A percentile compares a stretch with the other conserved stretches of the same genome.
phyloP scores from a whole-genome alignment of 2,797 vertebrate genomes.

The Siniperca undulata region DNA sequence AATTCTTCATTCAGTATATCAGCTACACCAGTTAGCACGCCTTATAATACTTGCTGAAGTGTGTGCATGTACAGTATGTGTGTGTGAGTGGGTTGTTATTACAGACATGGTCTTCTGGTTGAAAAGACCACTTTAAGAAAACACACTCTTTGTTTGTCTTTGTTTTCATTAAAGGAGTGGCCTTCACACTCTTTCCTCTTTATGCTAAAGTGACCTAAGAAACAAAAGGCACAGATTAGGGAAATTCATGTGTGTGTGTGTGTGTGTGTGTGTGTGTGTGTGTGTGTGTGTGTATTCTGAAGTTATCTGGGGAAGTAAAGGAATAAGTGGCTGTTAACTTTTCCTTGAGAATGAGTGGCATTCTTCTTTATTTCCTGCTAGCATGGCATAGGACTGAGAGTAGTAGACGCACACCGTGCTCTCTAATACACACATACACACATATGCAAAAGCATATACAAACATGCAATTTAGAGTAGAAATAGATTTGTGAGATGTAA shows the following conservation, averaged over 20 bases:
- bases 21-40: slow-evolving; percentile 61
- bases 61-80: slow-evolving; percentile 18
- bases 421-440: slow-evolving; percentile 16
- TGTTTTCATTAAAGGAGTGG: slow-evolving; percentile 19
- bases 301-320: slow-evolving; percentile 71
- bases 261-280: slow-evolving; percentile 24
- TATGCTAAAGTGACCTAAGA: slow-evolving; percentile 23
- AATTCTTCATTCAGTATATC: slow-evolving; percentile 76
- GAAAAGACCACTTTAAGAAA: slow-evolving; percentile 61
- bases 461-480: neutral
- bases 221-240: slow-evolving; percentile 55
- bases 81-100: slow-evolving; percentile 49
- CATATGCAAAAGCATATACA: slow-evolving; percentile 36
- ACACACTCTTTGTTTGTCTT: slow-evolving; percentile 50
- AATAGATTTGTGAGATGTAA: neutral
- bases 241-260: slow-evolving; percentile 15
- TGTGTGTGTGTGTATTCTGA: slow-evolving; percentile 33
- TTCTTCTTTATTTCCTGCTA: slow-evolving; percentile 87
- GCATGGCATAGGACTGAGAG: slow-evolving; percentile 55
- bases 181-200: slow-evolving; percentile 64
- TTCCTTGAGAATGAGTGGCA: slow-evolving; percentile 83
- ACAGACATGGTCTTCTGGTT: slow-evolving; percentile 41
- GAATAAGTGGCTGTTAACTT: slow-evolving; percentile 73
- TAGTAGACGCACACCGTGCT: slow-evolving; percentile 61
- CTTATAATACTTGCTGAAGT: slow-evolving; percentile 30